Percentiles rank a stretch among this genome's conserved stretches.
Evolutionary conservation across 2,888 invertebrate genomes (phyloP).

Genomic region (Pachycephus smyrnensis): DNA sequence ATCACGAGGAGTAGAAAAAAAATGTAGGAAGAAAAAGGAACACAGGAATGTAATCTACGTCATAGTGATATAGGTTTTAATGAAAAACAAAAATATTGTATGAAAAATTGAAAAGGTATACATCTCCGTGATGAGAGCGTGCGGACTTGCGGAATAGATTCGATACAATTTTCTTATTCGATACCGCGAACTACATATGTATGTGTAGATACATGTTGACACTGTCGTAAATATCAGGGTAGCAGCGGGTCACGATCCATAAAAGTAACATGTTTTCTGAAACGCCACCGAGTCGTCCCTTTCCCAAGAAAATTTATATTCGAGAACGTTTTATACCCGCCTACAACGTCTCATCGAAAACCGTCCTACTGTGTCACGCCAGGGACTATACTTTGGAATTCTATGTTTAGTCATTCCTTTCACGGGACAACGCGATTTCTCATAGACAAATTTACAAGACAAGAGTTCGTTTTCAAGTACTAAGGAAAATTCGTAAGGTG

Average conservation of each 20-base stretch:
- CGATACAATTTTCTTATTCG: neutral
- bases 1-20: slow-evolving; percentile 1
- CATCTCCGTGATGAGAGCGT: neutral
- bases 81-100: neutral
- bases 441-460: neutral
- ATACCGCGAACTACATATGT: neutral
- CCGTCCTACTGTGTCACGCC: neutral
- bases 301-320: slow-evolving; percentile 4
- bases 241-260: slow-evolving; percentile 4
- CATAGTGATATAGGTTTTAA: neutral
- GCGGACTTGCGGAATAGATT: neutral
- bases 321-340: slow-evolving; percentile 2
- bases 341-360: neutral
- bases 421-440: neutral
- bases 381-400: neutral
- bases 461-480: neutral
- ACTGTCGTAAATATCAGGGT: slow-evolving; percentile 4
- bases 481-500: neutral
- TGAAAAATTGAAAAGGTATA: neutral
- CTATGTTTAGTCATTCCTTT: neutral
- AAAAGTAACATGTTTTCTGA: neutral
- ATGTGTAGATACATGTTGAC: neutral
- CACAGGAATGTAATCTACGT: neutral
- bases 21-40: neutral
- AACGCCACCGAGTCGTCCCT: slow-evolving; percentile 1